phyloP scores from a whole-genome alignment of 1,140 invertebrate genomes.

The Panulirus ornatus region DNA sequence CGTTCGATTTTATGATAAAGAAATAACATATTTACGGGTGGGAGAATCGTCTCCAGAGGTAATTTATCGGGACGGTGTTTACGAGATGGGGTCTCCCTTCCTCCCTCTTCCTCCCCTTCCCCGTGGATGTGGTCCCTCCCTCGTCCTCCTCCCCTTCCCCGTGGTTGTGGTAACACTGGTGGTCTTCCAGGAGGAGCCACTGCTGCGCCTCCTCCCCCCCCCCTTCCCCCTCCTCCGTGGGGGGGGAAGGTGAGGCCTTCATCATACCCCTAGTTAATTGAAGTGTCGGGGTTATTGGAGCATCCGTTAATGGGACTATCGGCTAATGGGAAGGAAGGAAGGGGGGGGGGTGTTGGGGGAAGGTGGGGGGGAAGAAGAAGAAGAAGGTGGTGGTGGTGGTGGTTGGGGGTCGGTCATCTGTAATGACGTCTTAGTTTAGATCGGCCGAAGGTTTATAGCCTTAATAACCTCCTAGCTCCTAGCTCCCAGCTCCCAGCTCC shows the following conservation, averaged over 20 bases:
- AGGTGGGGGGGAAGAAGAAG: no score
- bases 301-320: slow-evolving; percentile 15
- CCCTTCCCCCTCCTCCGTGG: neutral
- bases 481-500: neutral
- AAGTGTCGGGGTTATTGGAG: slow-evolving; percentile 12
- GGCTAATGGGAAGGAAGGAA: neutral
- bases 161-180: neutral
- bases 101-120: neutral
- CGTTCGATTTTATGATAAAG: no score
- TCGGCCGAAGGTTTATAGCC: slow-evolving; percentile 25
- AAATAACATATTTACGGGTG: neutral
- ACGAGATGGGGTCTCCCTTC: no score
- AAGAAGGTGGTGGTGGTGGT: no score
- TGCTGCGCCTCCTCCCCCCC: neutral
- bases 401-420: no score
- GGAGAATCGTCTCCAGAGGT: neutral
- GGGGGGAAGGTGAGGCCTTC: no score
- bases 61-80: neutral
- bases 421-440: slow-evolving; percentile 15
- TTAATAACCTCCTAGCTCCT: slow-evolving; percentile 2
- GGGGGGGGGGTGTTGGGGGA: no score
- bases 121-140: neutral
- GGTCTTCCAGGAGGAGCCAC: neutral
- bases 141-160: neutral
- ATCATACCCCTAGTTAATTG: neutral